Base-by-base conservation (phyloP, 2,888 invertebrate species). In the Penaeus monodon region DNA sequence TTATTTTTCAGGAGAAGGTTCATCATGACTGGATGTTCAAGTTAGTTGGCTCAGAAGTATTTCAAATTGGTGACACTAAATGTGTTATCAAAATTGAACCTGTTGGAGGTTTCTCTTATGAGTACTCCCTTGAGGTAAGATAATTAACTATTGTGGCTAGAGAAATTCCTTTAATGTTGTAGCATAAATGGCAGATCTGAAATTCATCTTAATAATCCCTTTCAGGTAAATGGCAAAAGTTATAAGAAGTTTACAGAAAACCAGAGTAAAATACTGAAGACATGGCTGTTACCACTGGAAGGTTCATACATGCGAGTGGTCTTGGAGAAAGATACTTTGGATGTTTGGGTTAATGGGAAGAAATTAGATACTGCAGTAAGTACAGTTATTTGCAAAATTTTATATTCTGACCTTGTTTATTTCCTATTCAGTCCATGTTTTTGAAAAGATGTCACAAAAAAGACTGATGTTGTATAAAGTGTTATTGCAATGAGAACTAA, bases 21-120 rank as follows among this genome's bases (percentile, higher is more conserved):
- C 93, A 95, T 27, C 94, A 95, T 89, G 97, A 98, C 88, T 98
- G 97, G 97, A 97, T 98, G 97, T 98, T 98, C 92, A 96, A 96
- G 91, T 92, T 98, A 77, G 97, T 98, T 0, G 98, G 98, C 1
- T 95, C 95, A 90, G 97, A 98, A 92, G 93, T 94, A 17, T 96
- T 98, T 92, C 93, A 93, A 73, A 94, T 97, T 73, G 96, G 96
- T 2, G 92, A 92, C 65, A 92, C 93, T 2, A 92, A 92, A 70
- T 94, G 94, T 90, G 91, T 92, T 27, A 93, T 95, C 82, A 92
- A 92, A 76, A 94, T 95, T 24, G 94, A 94, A 90, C 94, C 95
- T 22, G 92, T 94, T 57, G 94, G 94, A 91, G 95, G 95, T 17
- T 96, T 97, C 91, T 95, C 95, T 65, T 98, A 97, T 92, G 95